Conservation (phyloP, 2,888 invertebrate genomes). For the Phlogophora meticulosa region DNA sequence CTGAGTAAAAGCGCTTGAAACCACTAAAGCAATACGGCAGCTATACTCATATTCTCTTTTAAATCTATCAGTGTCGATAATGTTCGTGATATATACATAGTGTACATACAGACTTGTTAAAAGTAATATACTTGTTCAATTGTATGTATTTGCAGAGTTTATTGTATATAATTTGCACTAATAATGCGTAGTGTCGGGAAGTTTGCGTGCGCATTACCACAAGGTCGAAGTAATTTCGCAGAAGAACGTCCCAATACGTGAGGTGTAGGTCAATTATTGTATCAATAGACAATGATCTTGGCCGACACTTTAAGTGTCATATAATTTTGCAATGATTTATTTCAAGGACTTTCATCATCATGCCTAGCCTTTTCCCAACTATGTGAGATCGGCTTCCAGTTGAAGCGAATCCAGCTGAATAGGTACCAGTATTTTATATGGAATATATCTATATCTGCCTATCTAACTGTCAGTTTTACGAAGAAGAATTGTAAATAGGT, state of each 20-base stretch:
- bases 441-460: no score
- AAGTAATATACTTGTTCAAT: neutral
- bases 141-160: conserved; percentile 14
- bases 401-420: no score
- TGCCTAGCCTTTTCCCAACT: no score
- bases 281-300: conserved; percentile 62
- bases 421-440: no score
- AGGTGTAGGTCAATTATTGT: conserved; percentile 58
- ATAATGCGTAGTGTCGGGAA: conserved; percentile 29
- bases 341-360: conserved; percentile 45
- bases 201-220: conserved; percentile 45
- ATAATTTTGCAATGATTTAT: conserved; percentile 27
- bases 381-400: no score
- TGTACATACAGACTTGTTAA: neutral
- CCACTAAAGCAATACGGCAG: neutral
- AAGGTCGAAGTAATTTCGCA: conserved; percentile 62
- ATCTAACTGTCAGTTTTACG: no score
- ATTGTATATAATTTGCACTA: conserved; percentile 43
- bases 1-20: no score
- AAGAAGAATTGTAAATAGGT: no score
- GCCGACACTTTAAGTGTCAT: conserved; percentile 35
- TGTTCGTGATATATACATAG: neutral
- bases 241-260: conserved; percentile 45
- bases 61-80: neutral
- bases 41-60: neutral